Evolutionary conservation across 2,888 invertebrate species (phyloP).

Genomic region (Zygothrica quintamaculata): DNA sequence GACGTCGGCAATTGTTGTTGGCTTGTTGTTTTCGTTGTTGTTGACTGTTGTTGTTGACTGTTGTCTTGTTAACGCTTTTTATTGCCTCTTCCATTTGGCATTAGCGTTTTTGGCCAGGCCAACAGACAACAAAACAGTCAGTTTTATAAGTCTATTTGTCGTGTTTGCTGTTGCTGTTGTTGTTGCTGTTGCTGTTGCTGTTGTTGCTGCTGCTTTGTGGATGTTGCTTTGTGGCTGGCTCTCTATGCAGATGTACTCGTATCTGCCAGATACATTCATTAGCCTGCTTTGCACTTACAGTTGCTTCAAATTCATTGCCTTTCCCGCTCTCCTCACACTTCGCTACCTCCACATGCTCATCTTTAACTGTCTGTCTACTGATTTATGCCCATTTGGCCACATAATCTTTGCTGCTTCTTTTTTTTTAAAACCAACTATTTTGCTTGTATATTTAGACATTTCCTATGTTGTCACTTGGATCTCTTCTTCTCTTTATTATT

Average conservation of each 20-base stretch:
- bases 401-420: slow-evolving; percentile 45
- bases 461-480: slow-evolving; percentile 62
- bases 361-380: slow-evolving; percentile 26
- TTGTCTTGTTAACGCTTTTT: slow-evolving; percentile 78
- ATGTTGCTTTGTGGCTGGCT: background rate
- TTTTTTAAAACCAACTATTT: too few species aligned
- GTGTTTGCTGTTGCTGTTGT: slow-evolving; percentile 33
- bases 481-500: slow-evolving; percentile 7
- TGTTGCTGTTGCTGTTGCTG: background rate
- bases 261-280: slow-evolving; percentile 77
- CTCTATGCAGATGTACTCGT: slow-evolving; percentile 65
- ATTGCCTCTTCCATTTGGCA: slow-evolving; percentile 58
- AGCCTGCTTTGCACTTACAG: slow-evolving; percentile 66
- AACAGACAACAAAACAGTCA: slow-evolving; percentile 1
- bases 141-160: slow-evolving; percentile 77
- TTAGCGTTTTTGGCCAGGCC: slow-evolving; percentile 43
- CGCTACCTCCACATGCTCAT: background rate
- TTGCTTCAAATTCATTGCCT: slow-evolving; percentile 12
- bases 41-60: slow-evolving; percentile 28
- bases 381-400: slow-evolving; percentile 65
- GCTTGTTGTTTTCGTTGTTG: slow-evolving; percentile 24
- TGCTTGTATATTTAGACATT: slow-evolving; percentile 65
- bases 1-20: slow-evolving; percentile 59
- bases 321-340: background rate
- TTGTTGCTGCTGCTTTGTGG: background rate